phyloP scores from a whole-genome alignment of 2,797 vertebrate genomes.

The Semotilus atromaculatus region DNA sequence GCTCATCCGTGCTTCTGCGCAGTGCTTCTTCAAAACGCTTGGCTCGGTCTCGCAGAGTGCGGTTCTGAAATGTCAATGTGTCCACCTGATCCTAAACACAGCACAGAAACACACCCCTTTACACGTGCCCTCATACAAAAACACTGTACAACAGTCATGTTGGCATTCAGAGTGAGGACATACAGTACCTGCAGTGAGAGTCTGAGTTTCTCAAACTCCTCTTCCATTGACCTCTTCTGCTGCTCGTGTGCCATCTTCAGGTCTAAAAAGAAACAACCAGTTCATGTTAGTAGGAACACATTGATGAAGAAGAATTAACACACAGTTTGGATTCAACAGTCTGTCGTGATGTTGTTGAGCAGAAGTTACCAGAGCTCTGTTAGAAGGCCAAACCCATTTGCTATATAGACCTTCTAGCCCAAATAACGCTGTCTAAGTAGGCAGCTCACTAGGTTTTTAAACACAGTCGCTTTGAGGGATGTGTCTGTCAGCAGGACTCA shows the following conservation, averaged over 20 bases:
- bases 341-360: not conserved
- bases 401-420: not conserved
- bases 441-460: not conserved
- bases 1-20: conserved; percentile 91
- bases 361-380: not conserved
- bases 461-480: not conserved
- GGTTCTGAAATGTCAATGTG: conserved; percentile 95
- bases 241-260: conserved; percentile 88
- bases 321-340: not conserved
- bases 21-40: conserved; percentile 95
- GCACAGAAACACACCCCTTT: not conserved
- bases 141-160: not conserved
- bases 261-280: conserved; percentile 74
- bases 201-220: conserved; percentile 91
- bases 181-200: conserved; percentile 88
- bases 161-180: not conserved
- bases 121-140: not conserved
- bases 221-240: conserved; percentile 90
- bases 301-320: conserved; percentile 28
- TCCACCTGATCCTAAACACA: conserved; percentile 91
- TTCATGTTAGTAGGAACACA: not conserved
- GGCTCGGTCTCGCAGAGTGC: conserved; percentile 89
- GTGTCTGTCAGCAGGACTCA: conserved; percentile 64
- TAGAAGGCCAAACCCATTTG: not conserved
- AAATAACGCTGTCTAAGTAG: not conserved